A percentile compares a stretch with the other conserved stretches of the same genome.
Conservation (phyloP, 2,113 vertebrate genomes). For the Thunnus thynnus region DNA sequence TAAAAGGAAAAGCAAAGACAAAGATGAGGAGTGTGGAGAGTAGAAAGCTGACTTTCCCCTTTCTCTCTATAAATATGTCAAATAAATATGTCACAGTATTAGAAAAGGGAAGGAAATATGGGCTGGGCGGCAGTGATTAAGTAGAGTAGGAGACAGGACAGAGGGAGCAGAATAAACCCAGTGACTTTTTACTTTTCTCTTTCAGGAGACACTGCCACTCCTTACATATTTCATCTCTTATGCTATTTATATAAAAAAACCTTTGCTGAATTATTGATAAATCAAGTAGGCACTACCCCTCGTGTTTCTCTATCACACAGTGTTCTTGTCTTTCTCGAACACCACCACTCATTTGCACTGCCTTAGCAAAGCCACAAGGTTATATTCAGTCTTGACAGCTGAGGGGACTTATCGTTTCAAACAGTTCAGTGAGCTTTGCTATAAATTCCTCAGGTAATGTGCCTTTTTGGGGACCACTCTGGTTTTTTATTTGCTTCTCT, state of each 20-base stretch:
- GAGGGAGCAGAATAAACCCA: not conserved
- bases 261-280: slow-evolving; percentile 59
- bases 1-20: no score
- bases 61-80: no score
- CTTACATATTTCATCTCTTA: slow-evolving; percentile 66
- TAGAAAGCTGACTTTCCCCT: no score
- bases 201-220: slow-evolving; percentile 20
- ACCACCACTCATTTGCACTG: slow-evolving; percentile 7
- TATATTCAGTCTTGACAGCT: not conserved
- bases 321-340: slow-evolving; percentile 29
- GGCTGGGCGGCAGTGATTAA: not conserved
- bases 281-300: not conserved
- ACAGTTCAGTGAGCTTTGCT: no score
- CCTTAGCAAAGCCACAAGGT: slow-evolving; percentile 7
- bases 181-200: slow-evolving; percentile 45
- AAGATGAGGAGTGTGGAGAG: no score
- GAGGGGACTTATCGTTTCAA: no score
- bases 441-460: not conserved
- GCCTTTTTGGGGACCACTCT: not conserved
- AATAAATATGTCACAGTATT: not conserved
- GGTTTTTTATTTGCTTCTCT: not conserved
- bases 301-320: slow-evolving; percentile 29
- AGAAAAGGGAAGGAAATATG: not conserved
- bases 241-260: slow-evolving; percentile 47
- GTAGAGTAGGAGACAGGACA: not conserved